Evolutionary conservation across 2,113 vertebrate genomes (phyloP).

Genomic region (Muscicapa adusta): DNA sequence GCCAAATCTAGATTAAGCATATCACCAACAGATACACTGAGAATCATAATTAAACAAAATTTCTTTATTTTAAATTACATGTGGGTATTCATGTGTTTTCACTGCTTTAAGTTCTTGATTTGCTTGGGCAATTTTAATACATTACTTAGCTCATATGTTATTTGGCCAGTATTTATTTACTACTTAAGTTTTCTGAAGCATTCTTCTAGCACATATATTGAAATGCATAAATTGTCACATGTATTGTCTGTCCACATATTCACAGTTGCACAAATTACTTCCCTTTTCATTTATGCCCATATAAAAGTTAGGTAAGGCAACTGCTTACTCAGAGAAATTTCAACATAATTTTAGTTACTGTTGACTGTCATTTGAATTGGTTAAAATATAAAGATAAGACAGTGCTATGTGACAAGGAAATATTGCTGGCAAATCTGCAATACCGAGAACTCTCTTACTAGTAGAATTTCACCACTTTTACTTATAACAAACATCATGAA

Average conservation of each 20-base stretch:
- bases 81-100: background rate
- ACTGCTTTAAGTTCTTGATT: background rate
- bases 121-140: background rate
- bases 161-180: background rate
- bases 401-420: background rate
- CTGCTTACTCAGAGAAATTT: conserved; percentile 20
- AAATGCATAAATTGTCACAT: background rate
- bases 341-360: conserved; percentile 1
- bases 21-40: background rate
- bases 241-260: background rate
- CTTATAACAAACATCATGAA: background rate
- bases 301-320: conserved; percentile 35
- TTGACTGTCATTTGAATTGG: background rate
- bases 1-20: background rate
- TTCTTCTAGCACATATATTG: background rate
- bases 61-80: background rate
- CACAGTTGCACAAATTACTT: conserved; percentile 14
- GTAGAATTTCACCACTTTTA: background rate
- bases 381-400: conserved; percentile 9
- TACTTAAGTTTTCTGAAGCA: background rate
- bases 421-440: background rate
- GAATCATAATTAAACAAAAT: background rate
- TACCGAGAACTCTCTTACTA: background rate
- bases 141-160: background rate
- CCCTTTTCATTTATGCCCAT: background rate